Evolutionary conservation across 2,797 vertebrate genomes (phyloP).

Genomic region (Clamator glandarius): DNA sequence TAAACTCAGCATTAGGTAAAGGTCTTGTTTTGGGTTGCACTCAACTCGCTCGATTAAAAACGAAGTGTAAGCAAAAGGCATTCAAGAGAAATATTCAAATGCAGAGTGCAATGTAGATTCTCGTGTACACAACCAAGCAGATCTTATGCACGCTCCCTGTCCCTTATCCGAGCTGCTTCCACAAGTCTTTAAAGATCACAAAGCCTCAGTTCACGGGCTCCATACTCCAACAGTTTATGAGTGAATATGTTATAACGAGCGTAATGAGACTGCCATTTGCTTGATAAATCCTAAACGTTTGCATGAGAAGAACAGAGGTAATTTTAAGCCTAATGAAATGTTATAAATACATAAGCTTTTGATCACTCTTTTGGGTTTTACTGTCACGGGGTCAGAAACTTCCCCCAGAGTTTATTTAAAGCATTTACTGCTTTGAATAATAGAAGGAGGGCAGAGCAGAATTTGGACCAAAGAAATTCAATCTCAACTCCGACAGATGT

Average conservation of each 20-base stretch:
- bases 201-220: not conserved
- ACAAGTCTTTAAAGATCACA: not conserved
- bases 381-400: not conserved
- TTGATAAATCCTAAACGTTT: not conserved
- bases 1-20: conserved; percentile 78
- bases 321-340: conserved; percentile 1
- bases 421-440: not conserved
- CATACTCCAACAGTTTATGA: not conserved
- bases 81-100: not conserved
- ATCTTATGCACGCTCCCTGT: not conserved
- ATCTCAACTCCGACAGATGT: not conserved
- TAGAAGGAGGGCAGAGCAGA: not conserved
- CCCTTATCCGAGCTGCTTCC: not conserved
- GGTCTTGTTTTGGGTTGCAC: conserved; percentile 69
- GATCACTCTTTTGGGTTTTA: not conserved
- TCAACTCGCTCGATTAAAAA: conserved; percentile 57
- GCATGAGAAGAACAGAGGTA: not conserved
- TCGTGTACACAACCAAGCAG: fast-evolving
- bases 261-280: not conserved
- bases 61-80: conserved; percentile 75
- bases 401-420: not conserved
- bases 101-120: not conserved
- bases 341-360: not conserved
- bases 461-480: not conserved
- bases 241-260: not conserved